Evolutionary conservation across 2,888 invertebrate genomes (phyloP).

Genomic region (Drosophila rubida): DNA sequence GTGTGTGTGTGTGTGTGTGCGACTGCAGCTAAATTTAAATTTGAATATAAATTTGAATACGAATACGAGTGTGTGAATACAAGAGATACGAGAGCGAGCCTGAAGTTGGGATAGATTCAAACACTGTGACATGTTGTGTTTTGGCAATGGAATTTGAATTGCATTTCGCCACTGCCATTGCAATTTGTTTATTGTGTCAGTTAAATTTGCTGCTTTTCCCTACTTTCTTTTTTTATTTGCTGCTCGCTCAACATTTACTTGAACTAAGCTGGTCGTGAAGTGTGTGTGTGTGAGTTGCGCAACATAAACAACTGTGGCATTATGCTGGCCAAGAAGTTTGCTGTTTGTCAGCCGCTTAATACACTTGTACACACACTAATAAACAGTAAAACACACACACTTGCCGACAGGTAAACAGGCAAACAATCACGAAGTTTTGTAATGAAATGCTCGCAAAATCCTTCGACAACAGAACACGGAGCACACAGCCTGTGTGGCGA

Average conservation of each 20-base stretch:
- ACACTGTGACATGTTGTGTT: conserved; percentile 20
- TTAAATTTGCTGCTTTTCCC: not conserved
- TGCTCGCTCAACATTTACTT: not conserved
- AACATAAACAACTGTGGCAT: conserved; percentile 9
- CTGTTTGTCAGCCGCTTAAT: conserved; percentile 14
- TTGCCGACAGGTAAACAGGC: not conserved
- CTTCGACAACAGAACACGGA: not conserved
- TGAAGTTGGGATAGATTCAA: conserved; percentile 25
- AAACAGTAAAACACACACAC: not conserved
- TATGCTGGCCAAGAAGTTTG: conserved; percentile 7
- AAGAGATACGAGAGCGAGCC: conserved; percentile 19
- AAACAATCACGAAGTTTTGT: conserved; percentile 17
- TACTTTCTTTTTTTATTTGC: not conserved
- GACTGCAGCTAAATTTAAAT: conserved; percentile 28
- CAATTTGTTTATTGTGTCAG: not conserved
- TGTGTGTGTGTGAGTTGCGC: not conserved
- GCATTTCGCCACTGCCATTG: not conserved
- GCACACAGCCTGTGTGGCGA: not conserved
- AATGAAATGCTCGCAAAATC: conserved; percentile 16
- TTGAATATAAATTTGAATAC: conserved; percentile 31
- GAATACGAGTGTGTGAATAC: conserved; percentile 24
- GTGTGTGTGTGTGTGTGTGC: conserved; percentile 8
- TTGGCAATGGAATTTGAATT: conserved; percentile 29
- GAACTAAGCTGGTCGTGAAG: not conserved
- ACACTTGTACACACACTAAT: not conserved